These are phyloP conservation scores for Pyrgilauda ruficollis DNA, from an alignment of 2,113 vertebrate genomes.

Conservation along the genomic window DNA sequence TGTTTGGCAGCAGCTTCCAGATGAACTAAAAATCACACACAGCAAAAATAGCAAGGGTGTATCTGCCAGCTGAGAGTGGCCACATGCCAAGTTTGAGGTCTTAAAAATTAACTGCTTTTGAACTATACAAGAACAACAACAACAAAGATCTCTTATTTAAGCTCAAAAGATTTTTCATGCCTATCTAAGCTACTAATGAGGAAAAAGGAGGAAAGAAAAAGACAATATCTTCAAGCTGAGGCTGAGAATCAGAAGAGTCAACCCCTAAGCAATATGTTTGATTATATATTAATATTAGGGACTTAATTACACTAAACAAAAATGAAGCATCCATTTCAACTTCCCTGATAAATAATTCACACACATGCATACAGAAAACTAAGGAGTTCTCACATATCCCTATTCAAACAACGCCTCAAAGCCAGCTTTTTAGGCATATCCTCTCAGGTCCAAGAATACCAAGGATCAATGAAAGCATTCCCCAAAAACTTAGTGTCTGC, in stretches of 20 bases:
- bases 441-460: neutral
- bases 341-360: slow-evolving; percentile 33
- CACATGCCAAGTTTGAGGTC: slow-evolving; percentile 49
- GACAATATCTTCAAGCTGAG: slow-evolving; percentile 36
- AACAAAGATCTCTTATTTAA: slow-evolving; percentile 61
- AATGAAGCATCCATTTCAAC: slow-evolving; percentile 33
- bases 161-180: slow-evolving; percentile 59
- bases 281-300: slow-evolving; percentile 60
- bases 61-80: slow-evolving; percentile 61
- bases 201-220: slow-evolving; percentile 39
- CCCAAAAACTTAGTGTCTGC: neutral
- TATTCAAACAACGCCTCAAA: neutral
- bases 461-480: neutral
- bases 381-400: neutral
- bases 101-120: slow-evolving; percentile 71
- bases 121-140: slow-evolving; percentile 60
- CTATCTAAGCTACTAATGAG: slow-evolving; percentile 60
- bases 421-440: neutral
- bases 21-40: slow-evolving; percentile 62
- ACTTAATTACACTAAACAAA: slow-evolving; percentile 48
- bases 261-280: slow-evolving; percentile 55
- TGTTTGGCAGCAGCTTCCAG: slow-evolving; percentile 54
- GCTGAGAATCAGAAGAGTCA: slow-evolving; percentile 38
- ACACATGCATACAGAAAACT: neutral
- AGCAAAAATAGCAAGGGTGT: slow-evolving; percentile 58